A percentile compares a stretch with the other conserved stretches of the same genome.
Conservation (phyloP, 2,113 vertebrate species). For the Bubo bubo region DNA sequence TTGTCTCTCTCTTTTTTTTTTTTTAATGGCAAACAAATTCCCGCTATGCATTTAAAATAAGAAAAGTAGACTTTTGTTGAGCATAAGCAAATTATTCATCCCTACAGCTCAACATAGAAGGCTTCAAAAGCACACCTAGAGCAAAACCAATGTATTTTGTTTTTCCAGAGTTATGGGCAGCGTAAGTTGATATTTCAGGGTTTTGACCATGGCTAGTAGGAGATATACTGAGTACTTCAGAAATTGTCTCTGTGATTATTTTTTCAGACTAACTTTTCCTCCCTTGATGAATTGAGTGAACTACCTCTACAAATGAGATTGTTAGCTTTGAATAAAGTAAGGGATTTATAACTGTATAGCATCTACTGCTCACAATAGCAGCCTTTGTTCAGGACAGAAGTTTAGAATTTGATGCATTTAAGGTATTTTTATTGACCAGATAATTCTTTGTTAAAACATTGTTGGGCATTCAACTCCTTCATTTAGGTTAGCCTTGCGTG, state of each 20-base stretch:
- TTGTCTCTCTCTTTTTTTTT: neutral
- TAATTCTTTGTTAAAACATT: neutral
- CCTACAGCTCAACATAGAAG: neutral
- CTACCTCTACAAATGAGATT: neutral
- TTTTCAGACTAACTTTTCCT: neutral
- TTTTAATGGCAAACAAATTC: neutral
- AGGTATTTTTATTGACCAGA: conserved; percentile 6
- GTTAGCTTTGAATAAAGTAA: neutral
- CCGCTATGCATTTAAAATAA: neutral
- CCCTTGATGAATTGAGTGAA: neutral
- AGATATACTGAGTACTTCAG: neutral
- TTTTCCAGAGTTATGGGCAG: neutral
- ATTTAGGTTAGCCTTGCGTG: neutral
- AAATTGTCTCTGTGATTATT: neutral
- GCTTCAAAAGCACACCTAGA: neutral
- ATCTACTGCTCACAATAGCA: neutral
- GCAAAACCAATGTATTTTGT: neutral
- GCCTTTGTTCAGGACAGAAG: neutral
- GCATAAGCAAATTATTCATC: neutral
- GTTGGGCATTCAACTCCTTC: neutral
- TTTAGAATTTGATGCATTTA: neutral
- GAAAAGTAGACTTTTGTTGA: neutral
- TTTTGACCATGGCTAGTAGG: neutral
- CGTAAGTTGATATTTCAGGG: neutral
- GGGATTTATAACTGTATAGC: neutral